Percentiles rank a stretch among this genome's conserved stretches.
These are phyloP conservation scores for Ptychochromis oligacanthus DNA, from an alignment of 2,113 vertebrate species.

Conservation along the genomic window DNA sequence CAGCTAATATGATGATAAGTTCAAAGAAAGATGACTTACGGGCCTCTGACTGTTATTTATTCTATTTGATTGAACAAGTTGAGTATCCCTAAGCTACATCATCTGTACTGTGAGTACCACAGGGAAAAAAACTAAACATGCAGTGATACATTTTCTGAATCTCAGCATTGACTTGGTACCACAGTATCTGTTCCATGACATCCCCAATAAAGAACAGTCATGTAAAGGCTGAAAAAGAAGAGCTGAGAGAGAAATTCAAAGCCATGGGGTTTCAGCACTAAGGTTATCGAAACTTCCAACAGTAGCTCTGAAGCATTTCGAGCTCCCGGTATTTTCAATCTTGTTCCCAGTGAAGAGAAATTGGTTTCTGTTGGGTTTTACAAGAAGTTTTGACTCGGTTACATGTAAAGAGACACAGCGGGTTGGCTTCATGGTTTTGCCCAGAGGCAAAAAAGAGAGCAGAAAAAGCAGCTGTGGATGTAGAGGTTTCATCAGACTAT, in stretches of 20 bases:
- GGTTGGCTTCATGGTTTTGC: constrained; percentile 1
- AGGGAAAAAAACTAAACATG: background rate
- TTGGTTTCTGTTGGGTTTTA: constrained; percentile 11
- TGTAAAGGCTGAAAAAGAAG: background rate
- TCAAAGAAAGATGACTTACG: too few species aligned
- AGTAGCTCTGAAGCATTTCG: background rate
- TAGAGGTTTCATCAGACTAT: background rate
- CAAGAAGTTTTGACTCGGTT: constrained; percentile 1
- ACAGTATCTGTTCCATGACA: background rate
- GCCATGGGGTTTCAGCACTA: background rate
- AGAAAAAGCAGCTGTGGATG: background rate
- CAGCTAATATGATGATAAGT: too few species aligned
- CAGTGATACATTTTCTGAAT: background rate
- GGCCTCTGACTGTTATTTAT: background rate
- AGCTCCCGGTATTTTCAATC: constrained; percentile 3
- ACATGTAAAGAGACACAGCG: background rate
- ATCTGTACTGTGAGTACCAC: background rate
- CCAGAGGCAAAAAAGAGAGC: background rate
- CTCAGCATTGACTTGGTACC: background rate
- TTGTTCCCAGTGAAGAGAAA: constrained; percentile 4
- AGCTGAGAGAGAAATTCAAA: background rate
- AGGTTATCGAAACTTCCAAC: background rate
- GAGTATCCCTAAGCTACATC: background rate
- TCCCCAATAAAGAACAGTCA: background rate
- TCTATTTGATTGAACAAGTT: background rate